Conservation (phyloP, 2,797 vertebrate species). For the Sus cebifrons region DNA sequence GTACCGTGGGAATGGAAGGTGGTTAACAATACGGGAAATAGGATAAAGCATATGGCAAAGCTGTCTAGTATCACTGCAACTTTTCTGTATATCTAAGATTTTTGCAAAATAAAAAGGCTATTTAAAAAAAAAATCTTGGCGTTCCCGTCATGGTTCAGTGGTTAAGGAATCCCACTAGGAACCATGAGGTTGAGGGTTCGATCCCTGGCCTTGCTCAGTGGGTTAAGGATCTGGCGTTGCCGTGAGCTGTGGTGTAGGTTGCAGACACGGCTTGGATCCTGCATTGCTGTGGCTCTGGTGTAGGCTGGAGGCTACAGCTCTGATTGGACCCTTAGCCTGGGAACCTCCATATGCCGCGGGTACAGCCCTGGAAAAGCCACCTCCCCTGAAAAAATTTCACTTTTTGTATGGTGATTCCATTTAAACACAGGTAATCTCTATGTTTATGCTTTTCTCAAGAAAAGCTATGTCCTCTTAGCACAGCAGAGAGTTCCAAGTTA, state of each 20-base stretch:
- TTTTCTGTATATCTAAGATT: conserved; percentile 17
- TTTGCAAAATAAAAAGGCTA: conserved; percentile 26
- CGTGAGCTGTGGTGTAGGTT: too few species aligned
- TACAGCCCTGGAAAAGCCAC: too few species aligned
- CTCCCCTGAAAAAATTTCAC: neutral
- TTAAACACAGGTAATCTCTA: conserved; percentile 60
- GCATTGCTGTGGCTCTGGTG: too few species aligned
- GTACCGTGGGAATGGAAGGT: neutral
- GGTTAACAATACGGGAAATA: neutral
- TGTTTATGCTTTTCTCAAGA: conserved; percentile 62
- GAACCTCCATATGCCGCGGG: too few species aligned
- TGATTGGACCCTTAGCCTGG: too few species aligned
- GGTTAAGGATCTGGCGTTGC: too few species aligned
- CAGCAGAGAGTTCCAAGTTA: neutral
- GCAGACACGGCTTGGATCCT: too few species aligned
- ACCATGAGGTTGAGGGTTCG: too few species aligned
- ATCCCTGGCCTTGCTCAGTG: too few species aligned
- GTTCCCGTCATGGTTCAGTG: too few species aligned
- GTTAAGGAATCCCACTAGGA: too few species aligned
- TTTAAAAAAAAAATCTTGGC: neutral
- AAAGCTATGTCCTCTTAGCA: conserved; percentile 40
- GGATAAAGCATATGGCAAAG: neutral
- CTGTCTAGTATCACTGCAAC: neutral
- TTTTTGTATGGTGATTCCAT: conserved; percentile 60
- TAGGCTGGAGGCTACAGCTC: too few species aligned